Evolutionary conservation across 30 jellyfish, hydroid and myxozoan species (phyloP).

Genomic region (Turritopsis dohrnii): DNA sequence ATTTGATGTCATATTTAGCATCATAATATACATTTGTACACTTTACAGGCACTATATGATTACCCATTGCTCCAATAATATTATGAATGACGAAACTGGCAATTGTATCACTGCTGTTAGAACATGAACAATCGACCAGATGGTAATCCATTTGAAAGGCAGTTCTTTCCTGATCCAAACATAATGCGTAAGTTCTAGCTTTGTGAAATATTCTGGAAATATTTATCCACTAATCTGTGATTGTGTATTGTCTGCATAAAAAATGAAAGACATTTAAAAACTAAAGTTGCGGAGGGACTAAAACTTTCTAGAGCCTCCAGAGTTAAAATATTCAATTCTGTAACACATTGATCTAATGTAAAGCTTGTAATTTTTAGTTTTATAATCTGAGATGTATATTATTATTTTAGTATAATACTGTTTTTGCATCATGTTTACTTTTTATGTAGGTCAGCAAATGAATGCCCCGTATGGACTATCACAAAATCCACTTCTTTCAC

Average conservation of each 20-base stretch:
- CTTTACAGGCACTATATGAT: not conserved
- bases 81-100: not conserved
- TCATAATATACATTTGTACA: not conserved
- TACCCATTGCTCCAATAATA: not conserved
- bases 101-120: not conserved
- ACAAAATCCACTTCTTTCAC: not conserved
- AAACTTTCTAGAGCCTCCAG: not conserved
- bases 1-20: too few relatives aligned
- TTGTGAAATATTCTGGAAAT: not conserved
- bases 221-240: too few relatives aligned
- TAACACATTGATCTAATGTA: too few relatives aligned
- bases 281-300: not conserved
- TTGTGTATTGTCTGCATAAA: too few relatives aligned
- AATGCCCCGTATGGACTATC: not conserved
- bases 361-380: conserved; percentile 2
- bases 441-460: conserved; percentile 17
- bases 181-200: conserved; percentile 1
- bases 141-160: conserved; percentile 21
- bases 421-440: not conserved
- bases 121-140: conserved; percentile 19
- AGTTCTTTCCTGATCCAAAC: conserved; percentile 5
- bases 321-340: too few relatives aligned
- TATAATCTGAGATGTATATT: not conserved
- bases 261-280: not conserved
- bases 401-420: not conserved